These are phyloP conservation scores for Podargus strigoides DNA, from an alignment of 2,797 vertebrate genomes.

Conservation along the genomic window DNA sequence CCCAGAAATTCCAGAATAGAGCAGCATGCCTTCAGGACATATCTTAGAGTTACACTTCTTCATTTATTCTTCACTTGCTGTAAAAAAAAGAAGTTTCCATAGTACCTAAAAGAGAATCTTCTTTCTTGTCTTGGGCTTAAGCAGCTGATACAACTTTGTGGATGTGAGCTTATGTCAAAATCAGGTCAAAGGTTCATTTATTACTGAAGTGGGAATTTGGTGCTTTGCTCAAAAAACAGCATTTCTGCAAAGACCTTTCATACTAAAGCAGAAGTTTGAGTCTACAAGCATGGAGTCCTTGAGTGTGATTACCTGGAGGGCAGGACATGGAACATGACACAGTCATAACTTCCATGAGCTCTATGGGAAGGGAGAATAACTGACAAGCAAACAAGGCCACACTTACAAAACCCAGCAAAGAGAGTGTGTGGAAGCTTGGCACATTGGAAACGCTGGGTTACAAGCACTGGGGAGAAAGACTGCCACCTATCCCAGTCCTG, in stretches of 20 bases:
- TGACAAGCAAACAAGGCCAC: neutral
- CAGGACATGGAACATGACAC: neutral
- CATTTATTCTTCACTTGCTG: neutral
- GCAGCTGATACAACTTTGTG: neutral
- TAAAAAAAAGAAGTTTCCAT: neutral
- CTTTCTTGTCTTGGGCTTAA: neutral
- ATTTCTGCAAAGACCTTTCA: neutral
- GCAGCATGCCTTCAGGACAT: neutral
- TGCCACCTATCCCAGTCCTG: neutral
- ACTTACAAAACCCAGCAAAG: accelerated
- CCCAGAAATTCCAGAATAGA: neutral
- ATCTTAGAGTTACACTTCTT: neutral
- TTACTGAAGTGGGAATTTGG: neutral
- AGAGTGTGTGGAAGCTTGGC: neutral
- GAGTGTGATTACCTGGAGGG: neutral
- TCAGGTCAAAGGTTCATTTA: neutral
- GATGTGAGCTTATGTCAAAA: neutral
- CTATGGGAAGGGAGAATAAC: neutral
- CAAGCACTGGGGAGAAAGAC: neutral
- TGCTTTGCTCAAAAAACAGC: neutral
- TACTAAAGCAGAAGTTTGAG: neutral
- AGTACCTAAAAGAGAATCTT: neutral
- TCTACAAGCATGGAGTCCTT: neutral
- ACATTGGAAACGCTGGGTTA: neutral
- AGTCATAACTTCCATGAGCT: neutral